Evolutionary conservation across 1,140 invertebrate species (phyloP), one percentile per base, ranked within the genome.

Genomic region (Steinernema feltiae): DNA sequence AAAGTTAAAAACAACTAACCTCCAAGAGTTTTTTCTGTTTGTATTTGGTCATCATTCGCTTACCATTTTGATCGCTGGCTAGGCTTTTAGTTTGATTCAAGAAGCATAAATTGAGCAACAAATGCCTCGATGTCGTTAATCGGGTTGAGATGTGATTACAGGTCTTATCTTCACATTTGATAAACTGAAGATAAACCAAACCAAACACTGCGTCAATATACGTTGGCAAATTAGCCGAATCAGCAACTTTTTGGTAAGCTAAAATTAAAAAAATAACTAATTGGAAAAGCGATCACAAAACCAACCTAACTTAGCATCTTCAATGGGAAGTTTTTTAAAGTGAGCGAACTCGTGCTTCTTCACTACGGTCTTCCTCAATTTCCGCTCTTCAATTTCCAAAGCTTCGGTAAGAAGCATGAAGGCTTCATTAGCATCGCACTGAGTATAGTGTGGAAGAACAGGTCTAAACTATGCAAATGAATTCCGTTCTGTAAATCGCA

Each of bases 111-210:
- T 63, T 94, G 71, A 98, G 87, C 78, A 94, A 96, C 71, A 98
- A 89, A 88, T 99, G 95, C 71, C 97, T 88, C 87, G 98, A 98
- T 79, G 92, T 92, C 87, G 98, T 96, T 75, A 92, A 91, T 18
- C 93, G 89, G 82, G 93, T 91, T 0, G 93, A 95, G 3, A 86
- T 74, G 69, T 85, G 75, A 24, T 71, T 32, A 69, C 83, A 84
- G 12, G 78, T 69, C n/a, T 17, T 72, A 70, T 63, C 53, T 63
- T 27, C 7, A 27, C 53, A 63, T 12, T 3, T 12, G 15, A 27
- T 63, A 3, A 63, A 7, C 24, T 63, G 53, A 27, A 63, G 7
- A 21, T 63, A 17, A 21, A 63, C 53, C 53, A 63, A 3, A 21
- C 53, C 53, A 27, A 63, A 63, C 12, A 63, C 53, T 7, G 53